Percentiles rank a stretch among this genome's conserved stretches.
phyloP scores from a whole-genome alignment of 2,888 invertebrate genomes.

The Heliconius ethilla region DNA sequence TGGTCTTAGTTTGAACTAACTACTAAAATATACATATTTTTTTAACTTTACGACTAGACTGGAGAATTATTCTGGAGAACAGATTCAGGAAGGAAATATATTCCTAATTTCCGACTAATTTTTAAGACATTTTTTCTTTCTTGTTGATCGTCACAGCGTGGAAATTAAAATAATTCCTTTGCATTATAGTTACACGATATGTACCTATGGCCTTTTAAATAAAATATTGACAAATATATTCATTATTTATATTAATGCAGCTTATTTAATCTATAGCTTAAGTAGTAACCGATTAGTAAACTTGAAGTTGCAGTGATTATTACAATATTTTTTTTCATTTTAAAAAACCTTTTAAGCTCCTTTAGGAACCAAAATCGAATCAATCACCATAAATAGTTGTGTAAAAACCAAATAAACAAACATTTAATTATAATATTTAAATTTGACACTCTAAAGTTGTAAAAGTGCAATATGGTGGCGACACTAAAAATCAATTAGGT shows the following conservation, averaged over 20 bases:
- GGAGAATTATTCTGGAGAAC: too few relatives aligned
- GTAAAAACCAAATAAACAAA: neutral
- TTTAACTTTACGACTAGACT: neutral
- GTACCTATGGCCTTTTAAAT: too few relatives aligned
- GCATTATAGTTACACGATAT: too few relatives aligned
- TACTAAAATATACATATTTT: neutral
- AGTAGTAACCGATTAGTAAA: neutral
- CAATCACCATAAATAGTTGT: neutral
- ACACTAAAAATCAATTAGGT: conserved; percentile 60
- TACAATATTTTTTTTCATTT: neutral
- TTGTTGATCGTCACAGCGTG: too few relatives aligned
- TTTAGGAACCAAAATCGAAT: neutral
- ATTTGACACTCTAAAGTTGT: conserved; percentile 30
- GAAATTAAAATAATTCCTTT: neutral
- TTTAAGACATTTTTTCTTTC: neutral
- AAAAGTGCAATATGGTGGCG: conserved; percentile 44
- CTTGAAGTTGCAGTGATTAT: neutral
- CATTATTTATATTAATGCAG: too few relatives aligned
- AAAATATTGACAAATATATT: too few relatives aligned
- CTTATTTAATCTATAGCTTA: neutral
- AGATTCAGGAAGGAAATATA: too few relatives aligned
- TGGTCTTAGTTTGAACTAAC: neutral
- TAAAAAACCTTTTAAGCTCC: neutral
- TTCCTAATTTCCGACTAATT: neutral
- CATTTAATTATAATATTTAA: conserved; percentile 24